Evolutionary conservation across 30 jellyfish, hydroid and myxozoan genomes (phyloP).

Genomic region (Hydractinia echinata): DNA sequence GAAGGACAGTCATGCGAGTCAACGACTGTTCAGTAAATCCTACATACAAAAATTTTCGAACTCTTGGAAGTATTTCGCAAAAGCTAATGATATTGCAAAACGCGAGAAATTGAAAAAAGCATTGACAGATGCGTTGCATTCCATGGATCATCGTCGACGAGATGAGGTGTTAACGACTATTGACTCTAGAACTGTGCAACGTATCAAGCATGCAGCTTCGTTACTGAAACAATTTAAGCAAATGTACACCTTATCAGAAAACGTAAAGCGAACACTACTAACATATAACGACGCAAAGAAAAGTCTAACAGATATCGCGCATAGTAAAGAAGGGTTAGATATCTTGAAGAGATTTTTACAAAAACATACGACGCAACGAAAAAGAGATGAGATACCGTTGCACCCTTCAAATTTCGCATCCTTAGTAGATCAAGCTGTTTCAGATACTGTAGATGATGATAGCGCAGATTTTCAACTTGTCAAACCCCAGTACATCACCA

Average conservation of each 20-base stretch:
- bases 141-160: slow-evolving; percentile 59
- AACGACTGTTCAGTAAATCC: neutral
- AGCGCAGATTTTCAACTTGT: slow-evolving; percentile 4
- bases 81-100: slow-evolving; percentile 88
- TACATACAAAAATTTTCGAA: slow-evolving; percentile 64
- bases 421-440: neutral
- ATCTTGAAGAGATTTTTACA: slow-evolving; percentile 57
- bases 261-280: slow-evolving; percentile 65
- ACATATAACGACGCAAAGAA: slow-evolving; percentile 59
- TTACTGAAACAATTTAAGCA: slow-evolving; percentile 71
- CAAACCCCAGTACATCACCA: slow-evolving; percentile 19
- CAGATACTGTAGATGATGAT: slow-evolving; percentile 9
- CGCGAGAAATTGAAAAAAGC: slow-evolving; percentile 91
- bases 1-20: neutral
- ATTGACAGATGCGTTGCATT: slow-evolving; percentile 72
- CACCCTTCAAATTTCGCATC: too few relatives aligned
- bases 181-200: slow-evolving; percentile 41
- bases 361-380: slow-evolving; percentile 18
- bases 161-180: slow-evolving; percentile 41
- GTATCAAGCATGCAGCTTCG: slow-evolving; percentile 85
- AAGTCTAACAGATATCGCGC: slow-evolving; percentile 41
- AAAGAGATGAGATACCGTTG: slow-evolving; percentile 16
- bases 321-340: slow-evolving; percentile 40
- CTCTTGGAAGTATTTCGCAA: slow-evolving; percentile 87
- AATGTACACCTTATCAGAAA: slow-evolving; percentile 74